phyloP scores from a whole-genome alignment of 2,797 vertebrate genomes.

The Echeneis naucrates region DNA sequence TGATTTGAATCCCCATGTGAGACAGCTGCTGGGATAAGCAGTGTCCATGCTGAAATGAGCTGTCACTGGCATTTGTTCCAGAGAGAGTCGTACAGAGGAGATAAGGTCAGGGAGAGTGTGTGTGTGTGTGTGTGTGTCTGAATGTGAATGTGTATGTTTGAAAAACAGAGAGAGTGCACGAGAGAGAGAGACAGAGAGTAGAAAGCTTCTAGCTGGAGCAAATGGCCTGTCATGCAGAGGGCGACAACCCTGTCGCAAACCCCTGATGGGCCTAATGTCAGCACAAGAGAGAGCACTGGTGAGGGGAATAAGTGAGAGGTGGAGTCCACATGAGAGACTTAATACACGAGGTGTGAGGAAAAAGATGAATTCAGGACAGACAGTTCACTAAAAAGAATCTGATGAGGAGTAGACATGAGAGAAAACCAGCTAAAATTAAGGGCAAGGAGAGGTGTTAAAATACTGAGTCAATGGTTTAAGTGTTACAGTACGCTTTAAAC shows the following conservation, averaged over 20 bases:
- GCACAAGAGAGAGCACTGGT: constrained; percentile 23
- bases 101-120: constrained; percentile 66
- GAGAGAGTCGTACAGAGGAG: constrained; percentile 53
- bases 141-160: constrained; percentile 1
- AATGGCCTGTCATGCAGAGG: constrained; percentile 61
- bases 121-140: constrained; percentile 37
- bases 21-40: constrained; percentile 47
- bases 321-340: constrained; percentile 27
- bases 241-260: constrained; percentile 40
- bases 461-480: constrained; percentile 31
- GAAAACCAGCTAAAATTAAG: constrained; percentile 2
- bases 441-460: constrained; percentile 23
- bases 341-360: constrained; percentile 22
- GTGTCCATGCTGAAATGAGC: constrained; percentile 55
- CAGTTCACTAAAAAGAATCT: not conserved
- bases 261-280: constrained; percentile 58
- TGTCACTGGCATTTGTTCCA: constrained; percentile 57
- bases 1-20: constrained; percentile 38
- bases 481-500: constrained; percentile 11
- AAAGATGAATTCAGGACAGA: constrained; percentile 42
- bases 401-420: constrained; percentile 5
- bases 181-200: too few relatives aligned
- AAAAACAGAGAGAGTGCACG: constrained; percentile 9
- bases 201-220: constrained; percentile 57
- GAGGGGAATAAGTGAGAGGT: constrained; percentile 27